Conservation (phyloP, 1,140 invertebrate genomes). For the Cataglyphis hispanica region DNA sequence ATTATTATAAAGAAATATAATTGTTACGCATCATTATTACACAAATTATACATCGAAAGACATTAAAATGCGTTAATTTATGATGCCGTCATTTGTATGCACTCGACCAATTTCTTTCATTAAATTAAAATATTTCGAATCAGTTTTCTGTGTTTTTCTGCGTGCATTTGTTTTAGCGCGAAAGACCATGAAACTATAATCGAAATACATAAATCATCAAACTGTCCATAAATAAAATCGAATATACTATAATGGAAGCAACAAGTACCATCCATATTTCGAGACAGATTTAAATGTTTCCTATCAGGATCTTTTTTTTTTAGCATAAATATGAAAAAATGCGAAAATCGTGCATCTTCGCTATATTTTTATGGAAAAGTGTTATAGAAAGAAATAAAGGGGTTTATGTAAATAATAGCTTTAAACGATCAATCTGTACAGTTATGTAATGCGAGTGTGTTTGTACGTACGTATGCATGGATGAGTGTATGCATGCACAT, state of each 20-base stretch:
- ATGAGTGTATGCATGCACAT: neutral
- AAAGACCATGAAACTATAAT: conserved; percentile 3
- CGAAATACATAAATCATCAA: neutral
- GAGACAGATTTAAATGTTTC: conserved; percentile 21
- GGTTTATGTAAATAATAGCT: conserved; percentile 60
- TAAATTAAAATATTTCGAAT: conserved; percentile 21
- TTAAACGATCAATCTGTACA: conserved; percentile 59
- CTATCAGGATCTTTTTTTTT: conserved; percentile 32
- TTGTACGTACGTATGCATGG: conserved; percentile 42
- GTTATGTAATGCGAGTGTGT: conserved; percentile 46
- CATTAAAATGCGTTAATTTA: neutral
- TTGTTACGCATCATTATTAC: too few species aligned
- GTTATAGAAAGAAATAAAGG: conserved; percentile 22
- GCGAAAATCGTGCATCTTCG: conserved; percentile 43
- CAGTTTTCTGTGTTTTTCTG: conserved; percentile 15
- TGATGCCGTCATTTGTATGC: neutral
- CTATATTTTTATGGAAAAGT: conserved; percentile 59
- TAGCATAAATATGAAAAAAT: conserved; percentile 30
- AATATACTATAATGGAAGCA: conserved; percentile 20
- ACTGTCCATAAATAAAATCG: conserved; percentile 9
- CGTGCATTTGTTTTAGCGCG: neutral
- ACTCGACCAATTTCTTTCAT: neutral
- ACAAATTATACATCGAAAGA: neutral
- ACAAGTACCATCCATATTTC: conserved; percentile 18
- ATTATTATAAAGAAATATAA: neutral